Evolutionary conservation across 2,113 vertebrate genomes (phyloP).

Genomic region (Grammomys surdaster): DNA sequence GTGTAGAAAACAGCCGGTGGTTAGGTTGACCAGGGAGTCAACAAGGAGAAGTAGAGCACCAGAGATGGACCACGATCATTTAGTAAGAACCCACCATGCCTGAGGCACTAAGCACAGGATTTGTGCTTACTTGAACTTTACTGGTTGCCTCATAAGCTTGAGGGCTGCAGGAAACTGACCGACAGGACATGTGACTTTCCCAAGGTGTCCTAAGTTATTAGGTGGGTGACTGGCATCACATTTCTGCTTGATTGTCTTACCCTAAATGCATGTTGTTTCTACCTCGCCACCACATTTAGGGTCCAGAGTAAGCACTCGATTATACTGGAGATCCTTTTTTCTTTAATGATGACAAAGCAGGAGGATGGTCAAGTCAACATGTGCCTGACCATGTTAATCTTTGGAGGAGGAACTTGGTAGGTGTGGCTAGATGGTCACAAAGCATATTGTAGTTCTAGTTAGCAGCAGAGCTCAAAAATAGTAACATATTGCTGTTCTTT

Average conservation of each 20-base stretch:
- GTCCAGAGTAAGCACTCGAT: neutral
- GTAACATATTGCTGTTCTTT: neutral
- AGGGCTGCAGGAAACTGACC: neutral
- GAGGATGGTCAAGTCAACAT: neutral
- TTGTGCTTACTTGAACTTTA: neutral
- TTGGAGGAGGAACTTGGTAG: neutral
- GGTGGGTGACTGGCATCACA: neutral
- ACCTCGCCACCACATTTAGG: neutral
- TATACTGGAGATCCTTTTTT: neutral
- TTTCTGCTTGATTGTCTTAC: neutral
- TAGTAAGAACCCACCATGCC: neutral
- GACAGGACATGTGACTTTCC: neutral
- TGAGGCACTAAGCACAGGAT: neutral
- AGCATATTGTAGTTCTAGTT: neutral
- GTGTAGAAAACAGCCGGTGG: neutral
- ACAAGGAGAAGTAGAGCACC: neutral
- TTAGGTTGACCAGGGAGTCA: conserved; percentile 15
- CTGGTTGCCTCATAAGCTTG: neutral
- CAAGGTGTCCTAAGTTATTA: neutral
- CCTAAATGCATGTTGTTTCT: neutral
- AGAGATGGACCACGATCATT: neutral
- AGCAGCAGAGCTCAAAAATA: conserved; percentile 6
- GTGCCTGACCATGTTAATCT: neutral
- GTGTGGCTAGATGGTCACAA: neutral
- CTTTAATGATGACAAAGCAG: neutral